Evolutionary conservation across 2,113 vertebrate genomes (phyloP).

Genomic region (Numida meleagris): DNA sequence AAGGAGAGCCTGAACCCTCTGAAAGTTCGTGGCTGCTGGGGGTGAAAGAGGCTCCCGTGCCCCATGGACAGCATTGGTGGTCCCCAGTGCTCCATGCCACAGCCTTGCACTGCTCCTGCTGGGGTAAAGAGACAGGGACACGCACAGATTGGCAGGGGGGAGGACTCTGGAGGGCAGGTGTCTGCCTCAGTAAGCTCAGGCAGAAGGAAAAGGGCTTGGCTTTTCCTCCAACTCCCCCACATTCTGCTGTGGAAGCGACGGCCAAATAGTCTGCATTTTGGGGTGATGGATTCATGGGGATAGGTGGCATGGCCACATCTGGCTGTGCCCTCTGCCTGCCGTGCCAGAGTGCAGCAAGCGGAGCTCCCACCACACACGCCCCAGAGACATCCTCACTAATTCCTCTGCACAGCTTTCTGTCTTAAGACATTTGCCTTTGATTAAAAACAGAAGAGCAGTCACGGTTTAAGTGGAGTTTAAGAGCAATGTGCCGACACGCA

Average conservation of each 20-base stretch:
- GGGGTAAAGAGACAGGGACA: background rate
- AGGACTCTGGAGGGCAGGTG: background rate
- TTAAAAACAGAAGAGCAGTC: constrained; percentile 77
- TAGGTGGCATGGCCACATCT: background rate
- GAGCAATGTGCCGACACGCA: constrained; percentile 13
- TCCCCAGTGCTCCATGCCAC: background rate
- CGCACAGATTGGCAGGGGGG: background rate
- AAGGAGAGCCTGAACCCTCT: background rate
- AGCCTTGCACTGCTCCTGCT: rapidly evolving
- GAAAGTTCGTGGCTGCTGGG: background rate
- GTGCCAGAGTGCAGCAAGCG: background rate
- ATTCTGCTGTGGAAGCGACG: background rate
- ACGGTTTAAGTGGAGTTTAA: constrained; percentile 64
- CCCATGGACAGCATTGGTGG: background rate
- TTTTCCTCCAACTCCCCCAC: background rate
- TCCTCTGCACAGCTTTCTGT: constrained; percentile 66
- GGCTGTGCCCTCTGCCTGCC: background rate
- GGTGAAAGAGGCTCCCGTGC: background rate
- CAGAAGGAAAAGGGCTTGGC: background rate
- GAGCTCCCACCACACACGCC: background rate
- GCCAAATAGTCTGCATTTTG: background rate
- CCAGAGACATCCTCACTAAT: constrained; percentile 33
- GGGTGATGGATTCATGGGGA: background rate
- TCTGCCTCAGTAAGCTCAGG: background rate
- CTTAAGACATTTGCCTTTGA: constrained; percentile 72